Base-by-base conservation (phyloP, 2,888 invertebrate species). In the Epistrophe grossulariae region DNA sequence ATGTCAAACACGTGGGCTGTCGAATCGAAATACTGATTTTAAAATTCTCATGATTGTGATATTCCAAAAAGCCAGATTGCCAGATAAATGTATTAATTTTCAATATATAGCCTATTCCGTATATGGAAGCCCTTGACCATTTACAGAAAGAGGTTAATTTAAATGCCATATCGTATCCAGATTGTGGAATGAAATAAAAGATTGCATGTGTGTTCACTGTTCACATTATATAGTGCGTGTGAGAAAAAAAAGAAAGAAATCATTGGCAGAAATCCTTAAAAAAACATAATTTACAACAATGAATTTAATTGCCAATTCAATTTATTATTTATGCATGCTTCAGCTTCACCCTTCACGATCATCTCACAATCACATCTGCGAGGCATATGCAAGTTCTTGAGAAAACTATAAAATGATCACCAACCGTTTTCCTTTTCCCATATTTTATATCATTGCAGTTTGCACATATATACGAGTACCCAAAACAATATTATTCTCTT, bases 281-380 rank as follows among this genome's bases (percentile, higher is more conserved):
- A 24, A 9, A 64, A 79, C 62, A 77, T 24, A 24, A 24, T 24
- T 60, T 40, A 35, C 13, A 62, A 62, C 70, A 55, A 59, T 78
- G 45, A 64, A 78, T 40, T 64, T 82, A 78, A 85, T 85, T 78
- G 78, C 45, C 62, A 74, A 78, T 74, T 13, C 43, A 28, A 68
- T 60, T 38, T 55, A 38, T 68, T 72, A 66, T 31, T 64, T 71
- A 52, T 72, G 38, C 55, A 48, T 17, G 38, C 15, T 31, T 13
- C 59, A 77, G 38, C 15, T 31, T 13, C 59, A 77, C 55, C 60
- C 78, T 62, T 81, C 79, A 35, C 59, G 52, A 62, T 70, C 74
- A 28, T 52, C 45, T 50, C 62, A 79, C 85, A 85, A 81, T 81
- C 57, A 78, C 85, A 85, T 85, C 85, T 85, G 85, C 78, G 70